Evolutionary conservation across 2,113 vertebrate species (phyloP), one percentile per base, ranked within the genome.

Genomic region (Myocastor coypus): DNA sequence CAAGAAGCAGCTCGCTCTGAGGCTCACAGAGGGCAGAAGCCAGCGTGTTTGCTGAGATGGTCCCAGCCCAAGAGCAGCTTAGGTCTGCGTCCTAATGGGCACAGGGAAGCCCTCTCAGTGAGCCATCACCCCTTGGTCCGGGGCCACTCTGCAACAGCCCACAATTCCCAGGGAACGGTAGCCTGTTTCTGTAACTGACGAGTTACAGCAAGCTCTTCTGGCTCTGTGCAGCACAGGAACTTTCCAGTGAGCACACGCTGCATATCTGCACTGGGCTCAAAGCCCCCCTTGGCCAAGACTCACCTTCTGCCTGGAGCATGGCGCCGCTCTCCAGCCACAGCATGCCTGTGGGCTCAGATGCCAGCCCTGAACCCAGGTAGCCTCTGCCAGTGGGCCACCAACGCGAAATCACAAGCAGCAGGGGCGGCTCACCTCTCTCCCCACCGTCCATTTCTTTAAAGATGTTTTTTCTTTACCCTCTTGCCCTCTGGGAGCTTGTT

Each of bases 81-180:
- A 13, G 4, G 71, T 40, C 87, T 7, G 34, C 26, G 42, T 61
- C 59, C 84, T 50, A 50, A 30, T 19, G 16, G 82, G 75, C 63
- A 87, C 57, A 84, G 30, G 57, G 11, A 80, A 71, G 30, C 19
- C 26, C 24, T 80, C 61, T 55, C 9, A 16, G 1, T 12, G 9
- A 84, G n/a, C 86, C 30, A 40, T 22, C 3, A 14, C 3, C 13
- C 30, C 63, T 94, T 59, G 77, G 68, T 84, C 83, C 24, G 84
- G 55, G 14, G 46, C 24, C 9, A 42, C 68, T 46, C 30, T 78
- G 59, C 28, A 68, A 30, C 12, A 7, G 57, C 16, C 42, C 28
- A 66, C 42, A 82, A 19, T 78, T 78, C 42, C 75, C 42, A 94
- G 66, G 93, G 75, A 96, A 97, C 64, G 59, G 42, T 7, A 89